Evolutionary conservation across 2,888 invertebrate genomes (phyloP), one percentile per base, ranked within the genome.

Genomic region (Drosophila formosana): DNA sequence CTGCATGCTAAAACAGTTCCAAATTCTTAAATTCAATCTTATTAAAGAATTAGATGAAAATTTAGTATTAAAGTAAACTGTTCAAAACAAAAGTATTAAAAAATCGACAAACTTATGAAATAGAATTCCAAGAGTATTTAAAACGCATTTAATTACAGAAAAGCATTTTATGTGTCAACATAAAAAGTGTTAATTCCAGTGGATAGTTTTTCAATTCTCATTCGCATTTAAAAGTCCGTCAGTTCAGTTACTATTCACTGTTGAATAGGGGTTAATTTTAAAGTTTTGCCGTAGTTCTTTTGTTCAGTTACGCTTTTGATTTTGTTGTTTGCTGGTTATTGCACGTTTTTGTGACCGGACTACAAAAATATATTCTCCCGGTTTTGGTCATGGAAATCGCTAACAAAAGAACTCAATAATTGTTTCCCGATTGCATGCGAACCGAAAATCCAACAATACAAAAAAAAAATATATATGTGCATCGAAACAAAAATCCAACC

Each of bases 241-340:
- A 18, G 18, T 18, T 18, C 18, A 18, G 1, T 0, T 18, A 18
- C 18, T 18, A 18, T 18, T 18, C 18, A 18, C 18, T 18, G 18
- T 18, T 18, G 18, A 18, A 18, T 18, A 18, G 28, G 4, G 28
- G 5, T 28, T 28, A 37, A n/a, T 34, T 8, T 8, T 37, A 6
- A 51, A 26, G 0, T 26, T 18, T 28, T 53, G 26, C 30, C 2
- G 32, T 32, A 43, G 43, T 43, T 32, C 5, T 23, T 43, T 56
- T 41, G 39, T 8, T 41, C 39, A 18, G 6, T 41, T 61, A 43
- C 71, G 58, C 26, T 46, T 34, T 58, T 51, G 41, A 25, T 57
- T 53, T 56, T 45, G 58, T 78, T 79, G 49, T 66, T 61, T 62
- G 80, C 80, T 72, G 62, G 8, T 77, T 81, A 66, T 69, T 87